Evolutionary conservation across 2,888 invertebrate species (phyloP), one percentile per base, ranked within the genome.

Genomic region (Lamproptera curius): DNA sequence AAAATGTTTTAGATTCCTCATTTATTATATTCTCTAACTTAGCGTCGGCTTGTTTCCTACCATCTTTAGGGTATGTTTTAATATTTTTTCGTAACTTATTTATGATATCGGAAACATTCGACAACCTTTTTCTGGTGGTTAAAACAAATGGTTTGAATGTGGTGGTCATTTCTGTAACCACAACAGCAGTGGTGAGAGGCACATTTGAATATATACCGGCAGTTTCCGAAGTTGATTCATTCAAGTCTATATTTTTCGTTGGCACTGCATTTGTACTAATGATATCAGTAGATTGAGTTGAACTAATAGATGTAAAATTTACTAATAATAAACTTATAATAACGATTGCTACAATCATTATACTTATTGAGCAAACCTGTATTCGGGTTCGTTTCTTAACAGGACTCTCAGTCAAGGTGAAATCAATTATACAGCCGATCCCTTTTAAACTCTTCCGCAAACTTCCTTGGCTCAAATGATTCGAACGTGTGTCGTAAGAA

Each of bases 281-380:
- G 61, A 70, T 61, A 59, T 74, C 76, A 54, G 63, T 67, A 58
- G 70, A 60, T 63, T 71, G 66, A 62, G 74, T 77, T 73, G 76
- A 75, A 77, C 69, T 71, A 70, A 81, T 73, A 63, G 74, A 72
- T 62, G 85, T 84, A 75, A 85, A 83, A 70, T 87, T 87, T 46
- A 87, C 85, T 68, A 89, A 75, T 69, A 88, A 66, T 69, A 88
- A 81, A 74, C 85, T 84, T 71, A 88, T 85, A 17, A 83, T 72
- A 69, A 88, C 73, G 51, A 89, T 85, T 53, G 88, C 85, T 67
- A 88, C 63, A 62, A 88, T 81, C 83, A 87, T 86, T 65, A 87
- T 75, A 75, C 84, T 86, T 74, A 87, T 84, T 81, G 87, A 87
- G 79, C 85, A 87, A 51, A 86, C 86, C 70, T 85, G 84, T 66